Conservation (phyloP, 2,888 invertebrate genomes). For the Cepaea hortensis region DNA sequence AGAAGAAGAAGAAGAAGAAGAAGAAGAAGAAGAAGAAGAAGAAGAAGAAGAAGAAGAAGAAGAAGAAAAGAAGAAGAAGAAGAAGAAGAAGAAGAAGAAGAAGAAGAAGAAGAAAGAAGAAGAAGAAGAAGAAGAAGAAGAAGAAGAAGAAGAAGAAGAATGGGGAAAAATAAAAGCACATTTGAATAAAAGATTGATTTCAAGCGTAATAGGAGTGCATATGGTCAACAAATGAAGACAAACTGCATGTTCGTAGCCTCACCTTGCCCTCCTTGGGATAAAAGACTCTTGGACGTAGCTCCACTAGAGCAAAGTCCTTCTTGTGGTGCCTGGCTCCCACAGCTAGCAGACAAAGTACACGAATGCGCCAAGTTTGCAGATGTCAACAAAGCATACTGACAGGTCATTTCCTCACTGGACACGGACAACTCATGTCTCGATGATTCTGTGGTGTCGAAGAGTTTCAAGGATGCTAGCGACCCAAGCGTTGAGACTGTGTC, state of each 20-base stretch:
- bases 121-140: constrained; percentile 9
- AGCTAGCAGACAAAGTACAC: background rate
- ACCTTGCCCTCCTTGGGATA: background rate
- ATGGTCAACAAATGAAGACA: too few species aligned
- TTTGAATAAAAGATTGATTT: too few species aligned
- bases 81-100: constrained; percentile 20
- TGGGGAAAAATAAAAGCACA: too few species aligned
- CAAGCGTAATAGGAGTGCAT: too few species aligned
- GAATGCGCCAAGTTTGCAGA: background rate
- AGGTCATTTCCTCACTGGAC: background rate
- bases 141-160: background rate
- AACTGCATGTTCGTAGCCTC: background rate
- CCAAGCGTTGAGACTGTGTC: constrained; percentile 1
- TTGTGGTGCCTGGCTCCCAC: background rate
- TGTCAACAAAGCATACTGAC: too few species aligned
- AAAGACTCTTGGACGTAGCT: background rate
- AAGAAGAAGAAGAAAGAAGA: constrained; percentile 21
- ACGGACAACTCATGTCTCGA: background rate
- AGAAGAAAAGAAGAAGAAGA: constrained; percentile 18
- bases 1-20: constrained; percentile 22
- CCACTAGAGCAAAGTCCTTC: too few species aligned
- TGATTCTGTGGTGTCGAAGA: background rate
- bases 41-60: constrained; percentile 23
- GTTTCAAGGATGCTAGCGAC: background rate
- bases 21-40: constrained; percentile 26